Evolutionary conservation across 2,888 invertebrate species (phyloP), one percentile per base, ranked within the genome.

Genomic region (Chirona hameri): DNA sequence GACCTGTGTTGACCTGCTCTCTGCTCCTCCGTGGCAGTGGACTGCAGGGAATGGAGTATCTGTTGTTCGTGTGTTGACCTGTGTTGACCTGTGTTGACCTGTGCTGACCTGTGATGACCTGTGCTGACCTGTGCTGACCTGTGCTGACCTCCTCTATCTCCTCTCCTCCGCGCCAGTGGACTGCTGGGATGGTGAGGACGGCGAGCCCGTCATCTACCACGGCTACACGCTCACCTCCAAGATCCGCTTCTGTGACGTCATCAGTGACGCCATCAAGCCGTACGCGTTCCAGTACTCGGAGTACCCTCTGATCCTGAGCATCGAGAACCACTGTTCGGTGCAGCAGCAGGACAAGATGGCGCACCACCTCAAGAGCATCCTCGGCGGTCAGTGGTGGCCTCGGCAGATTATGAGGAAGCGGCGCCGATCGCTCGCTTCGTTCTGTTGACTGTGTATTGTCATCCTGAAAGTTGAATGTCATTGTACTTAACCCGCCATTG

Each of bases 131-230:
- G n/a, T n/a, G 2, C 39, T 39, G 39, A 39, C 39, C 39, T 39
- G 39, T 5, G 4, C 39, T 39, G 39, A 39, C 7, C 39, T 39
- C 39, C 7, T 7, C n/a, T n/a, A n/a, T n/a, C n/a, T n/a, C n/a
- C n/a, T n/a, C n/a, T n/a, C 39, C 39, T 7, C 39, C 39, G 39
- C 29, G 29, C 0, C 87, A 92, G 91, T 92, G 88, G 92, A 92
- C 86, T 88, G 90, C 82, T 92, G 91, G 90, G 91, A 91, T 27
- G 89, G 89, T 9, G 88, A 89, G 82, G 88, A 88, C 48, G 89
- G 88, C n/a, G 89, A 89, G 82, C 92, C 92, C 10, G 88, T 91
- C 52, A 89, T 92, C 83, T 91, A 90, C 85, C 92, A 92, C 86
- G 90, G 90, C 46, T 87, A 89, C 85, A 90, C 90, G 0, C 86